Conservation (phyloP, 2,888 invertebrate species). For the Troides helena region DNA sequence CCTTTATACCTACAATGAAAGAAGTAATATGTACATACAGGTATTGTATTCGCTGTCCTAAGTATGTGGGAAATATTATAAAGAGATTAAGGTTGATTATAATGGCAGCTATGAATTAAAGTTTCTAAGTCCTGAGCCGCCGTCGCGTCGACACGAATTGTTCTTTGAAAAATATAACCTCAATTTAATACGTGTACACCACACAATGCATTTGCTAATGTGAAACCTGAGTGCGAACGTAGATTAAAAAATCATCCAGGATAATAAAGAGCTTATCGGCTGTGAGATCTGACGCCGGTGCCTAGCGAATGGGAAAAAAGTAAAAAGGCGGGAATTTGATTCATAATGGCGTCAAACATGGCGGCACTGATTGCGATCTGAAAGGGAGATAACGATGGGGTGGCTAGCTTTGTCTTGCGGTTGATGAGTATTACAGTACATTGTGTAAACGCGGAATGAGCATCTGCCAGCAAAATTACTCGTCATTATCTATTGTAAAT, state of each 20-base stretch:
- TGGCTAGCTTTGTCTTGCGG: constrained; percentile 67
- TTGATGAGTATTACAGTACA: constrained; percentile 52
- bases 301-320: constrained; percentile 65
- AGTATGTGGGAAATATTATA: constrained; percentile 12
- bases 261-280: constrained; percentile 77
- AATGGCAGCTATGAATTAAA: constrained; percentile 4
- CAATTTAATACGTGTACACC: constrained; percentile 18
- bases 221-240: constrained; percentile 59
- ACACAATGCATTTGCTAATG: constrained; percentile 58
- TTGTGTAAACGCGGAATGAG: constrained; percentile 41
- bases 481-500: constrained; percentile 33
- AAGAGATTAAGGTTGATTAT: constrained; percentile 22
- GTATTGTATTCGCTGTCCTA: not conserved
- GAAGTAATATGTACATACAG: too few species aligned
- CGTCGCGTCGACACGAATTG: constrained; percentile 11
- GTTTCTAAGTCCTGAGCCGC: constrained; percentile 1
- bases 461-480: constrained; percentile 41
- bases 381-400: constrained; percentile 68
- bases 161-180: constrained; percentile 21
- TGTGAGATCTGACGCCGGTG: constrained; percentile 74
- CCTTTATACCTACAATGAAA: too few species aligned
- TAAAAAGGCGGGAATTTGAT: constrained; percentile 76
- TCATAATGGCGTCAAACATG: constrained; percentile 75
- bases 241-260: constrained; percentile 78
- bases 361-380: constrained; percentile 75